These are phyloP conservation scores for Pectinophora gossypiella DNA, from an alignment of 1,140 invertebrate genomes.

Conservation along the genomic window DNA sequence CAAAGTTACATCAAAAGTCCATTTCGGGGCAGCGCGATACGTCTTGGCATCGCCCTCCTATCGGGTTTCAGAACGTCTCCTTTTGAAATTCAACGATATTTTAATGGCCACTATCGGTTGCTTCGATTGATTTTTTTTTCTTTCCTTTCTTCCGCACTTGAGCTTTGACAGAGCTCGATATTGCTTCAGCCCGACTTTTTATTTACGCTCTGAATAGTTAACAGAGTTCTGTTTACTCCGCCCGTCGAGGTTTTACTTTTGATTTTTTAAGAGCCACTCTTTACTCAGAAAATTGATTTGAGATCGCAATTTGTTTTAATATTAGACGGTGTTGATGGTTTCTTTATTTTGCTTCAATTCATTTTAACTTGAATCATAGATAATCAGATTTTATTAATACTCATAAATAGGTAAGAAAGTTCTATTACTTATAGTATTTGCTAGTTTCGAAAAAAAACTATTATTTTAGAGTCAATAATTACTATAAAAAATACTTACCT, in stretches of 20 bases:
- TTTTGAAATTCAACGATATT: constrained; percentile 67
- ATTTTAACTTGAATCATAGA: too few relatives aligned
- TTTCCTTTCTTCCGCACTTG: constrained; percentile 41
- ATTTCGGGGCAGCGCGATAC: constrained; percentile 40
- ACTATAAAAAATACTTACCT: too few relatives aligned
- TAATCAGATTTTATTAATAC: too few relatives aligned
- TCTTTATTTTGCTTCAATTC: too few relatives aligned
- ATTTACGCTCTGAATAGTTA: constrained; percentile 55
- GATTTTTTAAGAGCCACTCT: constrained; percentile 22
- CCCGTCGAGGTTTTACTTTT: constrained; percentile 32
- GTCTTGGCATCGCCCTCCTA: constrained; percentile 33
- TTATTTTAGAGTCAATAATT: too few relatives aligned
- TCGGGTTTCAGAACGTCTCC: constrained; percentile 35
- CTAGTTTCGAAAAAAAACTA: too few relatives aligned
- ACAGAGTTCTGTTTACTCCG: constrained; percentile 46
- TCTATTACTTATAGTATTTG: too few relatives aligned
- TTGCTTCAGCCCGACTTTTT: constrained; percentile 49
- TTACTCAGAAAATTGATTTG: constrained; percentile 5
- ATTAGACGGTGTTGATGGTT: neutral
- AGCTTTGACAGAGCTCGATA: constrained; percentile 56
- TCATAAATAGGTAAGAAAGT: too few relatives aligned
- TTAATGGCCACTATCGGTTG: constrained; percentile 61
- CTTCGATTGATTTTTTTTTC: constrained; percentile 33
- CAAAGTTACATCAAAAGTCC: constrained; percentile 51
- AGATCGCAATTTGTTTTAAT: neutral